Conservation (phyloP, 2,113 vertebrate genomes). For the Protomyctophum bolini region DNA sequence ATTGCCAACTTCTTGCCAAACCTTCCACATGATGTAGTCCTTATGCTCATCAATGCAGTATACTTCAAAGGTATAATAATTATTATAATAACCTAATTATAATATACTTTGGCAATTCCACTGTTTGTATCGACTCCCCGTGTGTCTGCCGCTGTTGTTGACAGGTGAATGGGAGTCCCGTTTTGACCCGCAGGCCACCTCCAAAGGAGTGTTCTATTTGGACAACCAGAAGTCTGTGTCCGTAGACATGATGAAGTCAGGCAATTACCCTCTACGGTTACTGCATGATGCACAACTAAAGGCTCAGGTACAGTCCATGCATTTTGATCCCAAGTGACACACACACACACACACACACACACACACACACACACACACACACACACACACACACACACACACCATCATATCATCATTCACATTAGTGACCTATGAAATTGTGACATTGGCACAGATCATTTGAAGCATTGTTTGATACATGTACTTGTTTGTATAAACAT, state of each 20-base stretch:
- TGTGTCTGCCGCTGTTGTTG: not conserved
- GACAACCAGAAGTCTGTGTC: slow-evolving; percentile 76
- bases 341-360: no score
- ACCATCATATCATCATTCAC: no score
- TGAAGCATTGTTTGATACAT: no score
- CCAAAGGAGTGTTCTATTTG: slow-evolving; percentile 81
- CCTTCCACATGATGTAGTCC: slow-evolving; percentile 76
- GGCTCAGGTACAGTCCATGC: slow-evolving; percentile 77
- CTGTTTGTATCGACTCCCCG: not conserved
- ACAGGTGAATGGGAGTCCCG: slow-evolving; percentile 87
- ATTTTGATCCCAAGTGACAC: no score
- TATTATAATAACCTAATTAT: no score
- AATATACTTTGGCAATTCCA: no score
- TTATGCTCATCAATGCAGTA: slow-evolving; percentile 89
- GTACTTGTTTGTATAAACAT: no score
- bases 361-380: no score
- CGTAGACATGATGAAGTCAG: slow-evolving; percentile 90
- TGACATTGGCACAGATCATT: no score
- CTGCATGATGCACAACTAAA: slow-evolving; percentile 79
- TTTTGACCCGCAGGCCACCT: slow-evolving; percentile 85
- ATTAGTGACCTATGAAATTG: no score
- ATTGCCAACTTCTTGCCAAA: slow-evolving; percentile 85
- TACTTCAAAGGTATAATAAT: slow-evolving; percentile 84
- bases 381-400: no score
- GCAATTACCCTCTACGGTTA: slow-evolving; percentile 83